Evolutionary conservation across 2,113 vertebrate species (phyloP).

Genomic region (Poeciliopsis retropinna): DNA sequence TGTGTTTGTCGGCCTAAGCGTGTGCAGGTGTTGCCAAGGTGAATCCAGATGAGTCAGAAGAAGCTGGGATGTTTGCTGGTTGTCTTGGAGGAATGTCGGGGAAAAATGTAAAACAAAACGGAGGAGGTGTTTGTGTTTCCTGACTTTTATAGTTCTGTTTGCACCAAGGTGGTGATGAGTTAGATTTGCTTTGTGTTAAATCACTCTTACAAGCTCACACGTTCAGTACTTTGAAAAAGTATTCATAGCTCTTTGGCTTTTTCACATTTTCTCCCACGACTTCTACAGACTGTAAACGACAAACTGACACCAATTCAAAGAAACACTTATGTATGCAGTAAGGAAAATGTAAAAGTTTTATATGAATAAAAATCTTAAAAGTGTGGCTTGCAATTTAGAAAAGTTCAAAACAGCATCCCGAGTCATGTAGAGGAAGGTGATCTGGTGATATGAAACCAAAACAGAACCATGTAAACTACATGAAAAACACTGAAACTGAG

Average conservation of each 20-base stretch:
- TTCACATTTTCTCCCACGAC: background rate
- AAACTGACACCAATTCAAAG: background rate
- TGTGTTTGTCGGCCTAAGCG: constrained; percentile 44
- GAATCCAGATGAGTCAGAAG: constrained; percentile 58
- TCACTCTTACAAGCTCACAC: background rate
- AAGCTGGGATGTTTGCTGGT: constrained; percentile 43
- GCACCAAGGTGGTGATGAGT: background rate
- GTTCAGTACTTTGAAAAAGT: background rate
- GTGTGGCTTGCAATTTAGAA: too few relatives aligned
- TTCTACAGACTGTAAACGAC: background rate
- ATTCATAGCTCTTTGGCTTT: background rate
- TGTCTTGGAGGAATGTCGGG: constrained; percentile 54
- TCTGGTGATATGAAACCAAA: too few relatives aligned
- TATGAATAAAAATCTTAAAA: too few relatives aligned
- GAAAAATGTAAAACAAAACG: constrained; percentile 27
- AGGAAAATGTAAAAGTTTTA: too few relatives aligned
- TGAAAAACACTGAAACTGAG: too few relatives aligned
- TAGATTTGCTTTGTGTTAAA: background rate
- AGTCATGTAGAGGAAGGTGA: too few relatives aligned
- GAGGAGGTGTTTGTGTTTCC: constrained; percentile 9
- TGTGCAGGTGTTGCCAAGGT: constrained; percentile 66
- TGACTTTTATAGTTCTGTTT: constrained; percentile 51
- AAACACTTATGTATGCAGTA: too few relatives aligned
- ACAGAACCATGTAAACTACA: too few relatives aligned
- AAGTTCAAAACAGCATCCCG: too few relatives aligned